A percentile compares a stretch with the other conserved stretches of the same genome.
Conservation (phyloP, 2,797 vertebrate species). For the Esox masquinongy region DNA sequence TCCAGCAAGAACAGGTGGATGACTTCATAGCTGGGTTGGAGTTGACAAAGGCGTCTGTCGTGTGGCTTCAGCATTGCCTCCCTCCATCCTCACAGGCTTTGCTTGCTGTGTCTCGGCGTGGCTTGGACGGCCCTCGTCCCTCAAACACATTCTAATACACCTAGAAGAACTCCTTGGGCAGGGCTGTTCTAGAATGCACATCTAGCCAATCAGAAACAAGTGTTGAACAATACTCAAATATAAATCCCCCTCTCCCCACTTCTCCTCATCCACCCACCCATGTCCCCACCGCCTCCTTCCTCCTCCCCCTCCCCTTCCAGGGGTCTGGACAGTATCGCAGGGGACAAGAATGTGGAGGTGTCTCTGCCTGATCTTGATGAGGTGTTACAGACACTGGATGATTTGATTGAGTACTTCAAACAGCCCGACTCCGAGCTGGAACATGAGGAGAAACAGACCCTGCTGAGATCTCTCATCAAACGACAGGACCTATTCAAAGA, state of each 20-base stretch:
- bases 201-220: too few species aligned
- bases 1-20: too few species aligned
- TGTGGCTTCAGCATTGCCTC: too few species aligned
- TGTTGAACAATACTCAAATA: neutral
- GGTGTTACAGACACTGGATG: constrained; percentile 91
- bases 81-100: too few species aligned
- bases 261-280: neutral
- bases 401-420: constrained; percentile 95
- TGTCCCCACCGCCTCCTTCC: neutral
- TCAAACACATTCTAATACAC: too few species aligned
- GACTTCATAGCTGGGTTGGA: too few species aligned
- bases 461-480: constrained; percentile 95
- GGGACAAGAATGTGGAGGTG: constrained; percentile 79
- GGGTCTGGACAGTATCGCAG: constrained; percentile 60
- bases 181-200: too few species aligned
- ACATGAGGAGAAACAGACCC: constrained; percentile 94
- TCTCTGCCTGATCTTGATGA: constrained; percentile 71
- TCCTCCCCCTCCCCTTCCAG: neutral
- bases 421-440: constrained; percentile 89
- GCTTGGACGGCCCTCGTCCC: too few species aligned
- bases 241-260: neutral
- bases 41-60: too few species aligned
- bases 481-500: constrained; percentile 98
- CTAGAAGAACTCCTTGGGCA: too few species aligned
- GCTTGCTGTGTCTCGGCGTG: too few species aligned